These are phyloP conservation scores for Alca torda DNA, from an alignment of 2,797 vertebrate species.

Conservation along the genomic window DNA sequence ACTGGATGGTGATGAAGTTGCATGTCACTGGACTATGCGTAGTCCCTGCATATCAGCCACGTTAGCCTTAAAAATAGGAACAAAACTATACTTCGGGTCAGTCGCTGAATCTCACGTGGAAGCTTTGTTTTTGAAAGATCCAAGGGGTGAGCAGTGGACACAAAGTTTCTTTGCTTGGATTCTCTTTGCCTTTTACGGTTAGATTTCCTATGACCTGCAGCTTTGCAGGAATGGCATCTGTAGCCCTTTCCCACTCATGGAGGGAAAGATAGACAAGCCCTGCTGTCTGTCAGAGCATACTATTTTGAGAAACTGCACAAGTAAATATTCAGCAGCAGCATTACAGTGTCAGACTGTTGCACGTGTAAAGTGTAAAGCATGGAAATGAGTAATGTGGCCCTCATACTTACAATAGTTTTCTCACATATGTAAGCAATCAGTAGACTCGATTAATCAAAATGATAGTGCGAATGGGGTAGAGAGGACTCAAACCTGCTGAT, in stretches of 20 bases:
- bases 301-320: neutral
- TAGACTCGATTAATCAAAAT: neutral
- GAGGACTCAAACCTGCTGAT: conserved; percentile 15
- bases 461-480: neutral
- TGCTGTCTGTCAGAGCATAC: neutral
- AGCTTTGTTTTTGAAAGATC: neutral
- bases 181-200: neutral
- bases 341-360: neutral
- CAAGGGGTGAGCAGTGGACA: neutral
- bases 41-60: neutral
- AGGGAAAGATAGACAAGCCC: neutral
- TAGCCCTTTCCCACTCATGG: neutral
- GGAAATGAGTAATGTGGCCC: neutral
- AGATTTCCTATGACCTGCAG: neutral
- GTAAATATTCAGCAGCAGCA: neutral
- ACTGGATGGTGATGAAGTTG: neutral
- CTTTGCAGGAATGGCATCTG: neutral
- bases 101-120: neutral
- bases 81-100: neutral
- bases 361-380: neutral
- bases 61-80: neutral
- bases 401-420: neutral
- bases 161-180: neutral
- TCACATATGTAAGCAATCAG: neutral
- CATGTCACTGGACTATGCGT: neutral